Evolutionary conservation across 2,797 vertebrate species (phyloP).

Genomic region (Psittacula derbiana): DNA sequence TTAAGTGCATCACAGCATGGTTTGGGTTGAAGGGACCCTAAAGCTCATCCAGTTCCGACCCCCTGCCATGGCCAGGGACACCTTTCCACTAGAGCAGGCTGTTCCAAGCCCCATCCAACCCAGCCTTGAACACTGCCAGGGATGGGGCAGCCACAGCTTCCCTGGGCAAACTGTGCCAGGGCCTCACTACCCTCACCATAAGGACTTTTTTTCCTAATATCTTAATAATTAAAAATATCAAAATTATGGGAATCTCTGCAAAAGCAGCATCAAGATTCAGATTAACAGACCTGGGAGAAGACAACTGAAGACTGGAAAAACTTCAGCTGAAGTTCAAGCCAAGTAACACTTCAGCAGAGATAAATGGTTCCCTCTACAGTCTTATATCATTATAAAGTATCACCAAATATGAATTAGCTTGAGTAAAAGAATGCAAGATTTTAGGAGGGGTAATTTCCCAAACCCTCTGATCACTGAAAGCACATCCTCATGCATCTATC

Average conservation of each 20-base stretch:
- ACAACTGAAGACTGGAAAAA: neutral
- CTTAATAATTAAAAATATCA: neutral
- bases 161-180: no score
- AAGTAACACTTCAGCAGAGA: neutral
- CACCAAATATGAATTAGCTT: neutral
- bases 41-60: neutral
- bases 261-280: neutral
- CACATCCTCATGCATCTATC: neutral
- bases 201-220: neutral
- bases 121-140: neutral
- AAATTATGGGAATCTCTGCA: neutral
- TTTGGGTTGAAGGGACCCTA: neutral
- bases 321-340: neutral
- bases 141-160: neutral
- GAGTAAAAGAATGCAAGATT: neutral
- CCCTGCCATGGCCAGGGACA: neutral
- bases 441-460: neutral
- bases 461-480: neutral
- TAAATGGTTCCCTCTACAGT: neutral
- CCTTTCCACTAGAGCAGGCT: neutral
- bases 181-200: neutral
- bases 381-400: neutral
- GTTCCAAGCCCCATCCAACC: neutral
- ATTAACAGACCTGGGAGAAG: neutral
- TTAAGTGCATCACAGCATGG: neutral